Base-by-base conservation (phyloP, 2,113 vertebrate species). In the Clarias batrachus region DNA sequence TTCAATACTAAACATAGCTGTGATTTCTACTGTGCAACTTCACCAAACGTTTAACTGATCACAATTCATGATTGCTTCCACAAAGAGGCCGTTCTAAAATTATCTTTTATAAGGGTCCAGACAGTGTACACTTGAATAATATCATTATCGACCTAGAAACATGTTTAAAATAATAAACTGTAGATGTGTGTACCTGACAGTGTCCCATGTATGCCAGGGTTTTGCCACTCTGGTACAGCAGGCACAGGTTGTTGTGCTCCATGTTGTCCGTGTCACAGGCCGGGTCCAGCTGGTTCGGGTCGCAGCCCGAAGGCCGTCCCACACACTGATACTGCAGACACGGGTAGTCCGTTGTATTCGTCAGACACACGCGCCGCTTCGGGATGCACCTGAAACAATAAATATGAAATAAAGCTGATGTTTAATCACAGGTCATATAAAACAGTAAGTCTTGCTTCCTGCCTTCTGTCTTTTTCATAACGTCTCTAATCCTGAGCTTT, bases 321-420 rank as follows among this genome's bases (percentile, higher is more conserved):
- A 97, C 92, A 85, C 98, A 99, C 90, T 99, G 96, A 54, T 96
- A 95, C 83, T 99, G 98, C 8, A 86, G 94, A 84, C 97, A 97
- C 83, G 93, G 93, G 12, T 96, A 97, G 79, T 96, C 96, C 0
- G 94, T 95, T 85, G 95, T 95, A 90, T 96, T 96, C 0, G 97
- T 98, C 88, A 99, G 94, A 90, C 98, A 99, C 91, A 99, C 98
- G 16, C 95, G 95, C 23, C 94, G 95, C 84, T 94, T 98, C 30
- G 96, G 94, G 90, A 98, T 87, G 30, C 89, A 90, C 77, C 89
- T 90, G 87, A 59, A 27, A 87, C 30, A 86, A 16, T 5, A 62
- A 66, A 84, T 8, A 62, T 25, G 57, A 27, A 66, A 54, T 66
- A 11, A 76, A 16, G 27, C 62, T 56, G 19, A 12, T 33, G 41